These are phyloP conservation scores for Hypselothyrea guttata DNA, from an alignment of 2,888 invertebrate genomes.

Conservation along the genomic window DNA sequence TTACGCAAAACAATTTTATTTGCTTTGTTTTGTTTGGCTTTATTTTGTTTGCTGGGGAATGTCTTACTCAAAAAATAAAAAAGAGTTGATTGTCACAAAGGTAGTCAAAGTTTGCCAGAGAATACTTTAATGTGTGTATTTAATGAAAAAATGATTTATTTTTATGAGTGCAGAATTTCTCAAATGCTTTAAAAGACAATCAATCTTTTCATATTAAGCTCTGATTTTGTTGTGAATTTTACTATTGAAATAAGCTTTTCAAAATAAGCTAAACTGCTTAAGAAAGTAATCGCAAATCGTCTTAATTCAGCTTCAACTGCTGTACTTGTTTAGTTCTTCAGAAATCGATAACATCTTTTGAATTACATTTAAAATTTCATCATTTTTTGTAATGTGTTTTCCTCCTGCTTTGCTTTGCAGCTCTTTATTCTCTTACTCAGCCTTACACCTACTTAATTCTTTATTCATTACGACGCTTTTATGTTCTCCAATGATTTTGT, in stretches of 20 bases:
- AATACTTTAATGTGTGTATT: conserved; percentile 14
- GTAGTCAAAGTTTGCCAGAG: conserved; percentile 6
- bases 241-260: too few species aligned
- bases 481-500: conserved; percentile 64
- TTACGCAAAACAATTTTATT: conserved; percentile 75
- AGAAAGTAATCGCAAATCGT: too few species aligned
- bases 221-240: too few species aligned
- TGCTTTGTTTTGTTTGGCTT: conserved; percentile 56
- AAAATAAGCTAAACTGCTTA: too few species aligned
- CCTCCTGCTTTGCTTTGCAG: background rate
- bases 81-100: conserved; percentile 36
- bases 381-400: background rate
- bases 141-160: too few species aligned
- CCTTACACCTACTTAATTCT: conserved; percentile 24
- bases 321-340: too few species aligned
- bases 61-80: conserved; percentile 17
- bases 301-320: too few species aligned
- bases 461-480: conserved; percentile 59
- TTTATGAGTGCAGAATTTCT: too few species aligned
- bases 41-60: conserved; percentile 33
- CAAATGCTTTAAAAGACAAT: too few species aligned
- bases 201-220: too few species aligned
- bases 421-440: conserved; percentile 7
- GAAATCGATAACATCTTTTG: background rate
- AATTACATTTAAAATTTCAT: background rate